Conservation (phyloP, 2,888 invertebrate species). For the Caenorhabditis wallacei region DNA sequence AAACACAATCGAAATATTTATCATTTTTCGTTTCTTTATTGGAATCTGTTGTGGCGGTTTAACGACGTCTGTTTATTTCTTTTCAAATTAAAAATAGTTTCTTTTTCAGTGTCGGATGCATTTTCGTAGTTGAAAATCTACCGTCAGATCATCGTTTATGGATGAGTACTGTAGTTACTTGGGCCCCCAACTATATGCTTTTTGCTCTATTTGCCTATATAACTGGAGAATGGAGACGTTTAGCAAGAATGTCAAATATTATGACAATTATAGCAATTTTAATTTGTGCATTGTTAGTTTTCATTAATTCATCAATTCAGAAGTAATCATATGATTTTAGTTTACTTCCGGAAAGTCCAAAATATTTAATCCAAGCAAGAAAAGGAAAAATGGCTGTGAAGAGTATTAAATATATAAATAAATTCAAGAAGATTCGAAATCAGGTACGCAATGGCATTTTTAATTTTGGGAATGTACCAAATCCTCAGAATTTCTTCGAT, state of each 20-base stretch:
- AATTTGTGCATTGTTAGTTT: slow-evolving; percentile 71
- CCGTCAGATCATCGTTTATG: slow-evolving; percentile 72
- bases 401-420: slow-evolving; percentile 69
- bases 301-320: not conserved
- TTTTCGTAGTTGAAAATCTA: slow-evolving; percentile 71
- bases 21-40: slow-evolving; percentile 72
- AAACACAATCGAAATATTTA: slow-evolving; percentile 66
- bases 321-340: slow-evolving; percentile 44
- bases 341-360: slow-evolving; percentile 71
- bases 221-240: slow-evolving; percentile 69
- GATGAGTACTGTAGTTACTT: slow-evolving; percentile 73
- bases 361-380: slow-evolving; percentile 71
- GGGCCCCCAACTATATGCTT: slow-evolving; percentile 76
- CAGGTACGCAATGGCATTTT: no score
- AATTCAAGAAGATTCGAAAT: slow-evolving; percentile 56
- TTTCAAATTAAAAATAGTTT: not conserved
- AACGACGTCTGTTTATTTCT: slow-evolving; percentile 63
- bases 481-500: no score
- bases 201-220: slow-evolving; percentile 70
- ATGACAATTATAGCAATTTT: slow-evolving; percentile 65
- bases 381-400: slow-evolving; percentile 64
- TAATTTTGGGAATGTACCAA: no score
- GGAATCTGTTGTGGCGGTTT: slow-evolving; percentile 71
- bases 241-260: slow-evolving; percentile 65
- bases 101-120: slow-evolving; percentile 67